Evolutionary conservation across 2,113 vertebrate genomes (phyloP).

Genomic region (Actinemys pallida): DNA sequence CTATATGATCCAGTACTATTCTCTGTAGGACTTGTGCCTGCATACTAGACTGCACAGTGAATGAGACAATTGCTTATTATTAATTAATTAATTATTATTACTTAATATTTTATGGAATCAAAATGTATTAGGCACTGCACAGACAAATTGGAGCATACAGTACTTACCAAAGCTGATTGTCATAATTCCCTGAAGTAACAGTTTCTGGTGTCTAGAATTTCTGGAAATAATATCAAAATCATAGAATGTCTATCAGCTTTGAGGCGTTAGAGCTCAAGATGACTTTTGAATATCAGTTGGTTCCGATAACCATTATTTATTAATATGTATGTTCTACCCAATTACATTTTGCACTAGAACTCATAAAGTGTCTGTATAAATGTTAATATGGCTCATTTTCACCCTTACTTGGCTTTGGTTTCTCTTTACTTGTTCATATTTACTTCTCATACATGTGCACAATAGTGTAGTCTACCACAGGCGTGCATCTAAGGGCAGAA

Average conservation of each 20-base stretch:
- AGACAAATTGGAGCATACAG: neutral
- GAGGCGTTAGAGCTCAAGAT: neutral
- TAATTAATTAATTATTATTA: too few species aligned
- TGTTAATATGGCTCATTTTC: neutral
- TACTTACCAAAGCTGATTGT: neutral
- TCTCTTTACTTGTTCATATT: neutral
- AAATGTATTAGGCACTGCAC: neutral
- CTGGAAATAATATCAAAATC: neutral
- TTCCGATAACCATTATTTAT: neutral
- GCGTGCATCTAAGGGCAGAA: neutral
- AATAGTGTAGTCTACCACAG: neutral
- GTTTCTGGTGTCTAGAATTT: neutral
- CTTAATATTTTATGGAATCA: too few species aligned
- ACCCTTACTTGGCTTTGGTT: neutral
- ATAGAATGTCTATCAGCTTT: neutral
- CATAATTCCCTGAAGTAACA: neutral
- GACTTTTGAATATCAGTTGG: neutral
- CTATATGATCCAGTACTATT: neutral
- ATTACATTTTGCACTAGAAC: neutral
- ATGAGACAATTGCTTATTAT: neutral
- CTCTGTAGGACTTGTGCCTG: neutral
- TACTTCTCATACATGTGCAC: neutral
- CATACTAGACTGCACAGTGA: fast-evolving
- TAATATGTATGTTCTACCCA: neutral
- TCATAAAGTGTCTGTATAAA: neutral